Percentiles rank a stretch among this genome's conserved stretches.
Evolutionary conservation across 2,797 vertebrate species (phyloP).

Genomic region (Danionella dracula): DNA sequence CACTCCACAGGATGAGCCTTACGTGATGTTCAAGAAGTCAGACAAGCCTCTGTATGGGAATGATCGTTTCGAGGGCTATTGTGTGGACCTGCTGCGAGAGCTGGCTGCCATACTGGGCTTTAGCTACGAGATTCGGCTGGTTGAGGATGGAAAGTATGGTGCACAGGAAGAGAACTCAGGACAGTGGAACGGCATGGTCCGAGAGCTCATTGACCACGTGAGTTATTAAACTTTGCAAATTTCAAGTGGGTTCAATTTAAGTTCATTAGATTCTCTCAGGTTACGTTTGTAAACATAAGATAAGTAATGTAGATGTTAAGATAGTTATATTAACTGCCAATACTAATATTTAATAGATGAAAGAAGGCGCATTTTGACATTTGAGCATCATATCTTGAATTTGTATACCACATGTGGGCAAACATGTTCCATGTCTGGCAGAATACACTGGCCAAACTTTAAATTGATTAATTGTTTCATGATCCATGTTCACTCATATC

Average conservation of each 20-base stretch:
- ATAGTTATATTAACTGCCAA: too few species aligned
- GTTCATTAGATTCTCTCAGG: too few species aligned
- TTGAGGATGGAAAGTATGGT: slow-evolving; percentile 92
- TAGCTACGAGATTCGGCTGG: slow-evolving; percentile 88
- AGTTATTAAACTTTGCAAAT: slow-evolving; percentile 57
- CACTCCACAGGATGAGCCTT: slow-evolving; percentile 86
- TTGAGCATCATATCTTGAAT: too few species aligned
- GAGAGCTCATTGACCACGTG: slow-evolving; percentile 95
- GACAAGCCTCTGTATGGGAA: slow-evolving; percentile 95
- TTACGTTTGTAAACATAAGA: too few species aligned
- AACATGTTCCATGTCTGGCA: too few species aligned
- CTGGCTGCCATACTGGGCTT: slow-evolving; percentile 92
- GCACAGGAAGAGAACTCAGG: slow-evolving; percentile 90
- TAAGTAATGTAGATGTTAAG: too few species aligned
- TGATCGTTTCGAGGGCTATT: slow-evolving; percentile 94
- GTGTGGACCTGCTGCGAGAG: slow-evolving; percentile 92
- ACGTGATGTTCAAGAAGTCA: slow-evolving; percentile 97
- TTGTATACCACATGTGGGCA: too few species aligned
- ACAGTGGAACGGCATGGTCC: slow-evolving; percentile 98
- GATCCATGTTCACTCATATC: too few species aligned
- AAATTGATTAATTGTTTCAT: too few species aligned
- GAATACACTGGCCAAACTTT: too few species aligned
- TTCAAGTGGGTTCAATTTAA: not conserved
- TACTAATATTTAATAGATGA: too few species aligned
- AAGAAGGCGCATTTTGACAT: too few species aligned